These are phyloP conservation scores for Solea senegalensis DNA, from an alignment of 2,113 vertebrate species.

Conservation along the genomic window DNA sequence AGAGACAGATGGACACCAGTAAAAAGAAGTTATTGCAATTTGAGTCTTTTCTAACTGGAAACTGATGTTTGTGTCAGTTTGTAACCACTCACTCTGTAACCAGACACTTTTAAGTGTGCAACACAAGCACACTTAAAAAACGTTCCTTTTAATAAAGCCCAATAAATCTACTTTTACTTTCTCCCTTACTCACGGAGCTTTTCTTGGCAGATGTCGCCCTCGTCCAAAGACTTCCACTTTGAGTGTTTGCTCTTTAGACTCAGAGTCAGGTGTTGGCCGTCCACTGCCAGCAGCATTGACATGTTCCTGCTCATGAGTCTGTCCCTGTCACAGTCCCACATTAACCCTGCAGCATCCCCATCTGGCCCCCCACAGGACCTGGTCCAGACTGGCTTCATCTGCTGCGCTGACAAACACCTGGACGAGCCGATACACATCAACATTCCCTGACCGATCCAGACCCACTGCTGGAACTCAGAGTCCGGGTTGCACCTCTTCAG, in stretches of 20 bases:
- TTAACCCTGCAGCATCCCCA: slow-evolving; percentile 9
- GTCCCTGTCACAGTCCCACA: slow-evolving; percentile 73
- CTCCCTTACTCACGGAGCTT: slow-evolving; percentile 69
- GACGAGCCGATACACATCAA: slow-evolving; percentile 60
- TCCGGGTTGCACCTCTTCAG: slow-evolving; percentile 68
- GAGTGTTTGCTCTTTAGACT: slow-evolving; percentile 28
- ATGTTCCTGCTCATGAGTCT: slow-evolving; percentile 63
- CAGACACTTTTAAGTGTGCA: too few species aligned
- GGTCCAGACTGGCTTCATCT: slow-evolving; percentile 43
- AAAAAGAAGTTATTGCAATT: too few species aligned
- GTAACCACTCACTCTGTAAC: too few species aligned
- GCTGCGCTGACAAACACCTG: slow-evolving; percentile 68
- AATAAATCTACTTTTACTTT: too few species aligned
- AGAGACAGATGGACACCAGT: too few species aligned
- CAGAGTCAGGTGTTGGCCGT: slow-evolving; percentile 42
- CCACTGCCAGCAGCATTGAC: slow-evolving; percentile 53
- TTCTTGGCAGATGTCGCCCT: slow-evolving; percentile 72
- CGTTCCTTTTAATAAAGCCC: too few species aligned
- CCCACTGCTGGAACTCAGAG: slow-evolving; percentile 76
- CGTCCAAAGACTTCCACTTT: slow-evolving; percentile 73
- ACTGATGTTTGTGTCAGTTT: too few species aligned
- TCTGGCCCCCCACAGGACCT: slow-evolving; percentile 37
- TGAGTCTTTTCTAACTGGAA: too few species aligned
- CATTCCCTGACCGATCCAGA: slow-evolving; percentile 61
- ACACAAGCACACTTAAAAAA: too few species aligned